These are phyloP conservation scores for Pristionchus exspectatus DNA, from an alignment of 2,888 invertebrate genomes.

Conservation along the genomic window DNA sequence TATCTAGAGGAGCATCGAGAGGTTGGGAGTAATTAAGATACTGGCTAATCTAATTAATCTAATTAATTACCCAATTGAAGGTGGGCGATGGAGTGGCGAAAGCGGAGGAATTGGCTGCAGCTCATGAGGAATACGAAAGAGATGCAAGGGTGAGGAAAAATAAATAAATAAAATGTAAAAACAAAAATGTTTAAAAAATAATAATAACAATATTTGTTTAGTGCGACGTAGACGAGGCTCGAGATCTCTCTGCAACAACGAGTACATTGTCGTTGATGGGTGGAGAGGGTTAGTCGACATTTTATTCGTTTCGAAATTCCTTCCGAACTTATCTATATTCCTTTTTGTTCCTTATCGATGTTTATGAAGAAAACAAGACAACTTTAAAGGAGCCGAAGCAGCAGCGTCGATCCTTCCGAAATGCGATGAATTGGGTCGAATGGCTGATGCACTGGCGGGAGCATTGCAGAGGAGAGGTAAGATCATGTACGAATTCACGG, in stretches of 20 bases:
- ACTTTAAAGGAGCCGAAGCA: conserved; percentile 76
- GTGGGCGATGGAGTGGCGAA: conserved; percentile 77
- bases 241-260: conserved; percentile 1
- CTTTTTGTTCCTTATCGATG: background rate
- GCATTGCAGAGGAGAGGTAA: conserved; percentile 83
- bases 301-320: background rate
- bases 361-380: background rate
- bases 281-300: conserved; percentile 17
- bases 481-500: too few species aligned
- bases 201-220: background rate
- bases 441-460: conserved; percentile 89
- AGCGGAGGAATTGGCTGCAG: conserved; percentile 79
- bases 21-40: conserved; percentile 59
- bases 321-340: background rate
- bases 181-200: background rate
- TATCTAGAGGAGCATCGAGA: conserved; percentile 80
- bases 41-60: background rate
- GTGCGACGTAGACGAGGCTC: conserved; percentile 36
- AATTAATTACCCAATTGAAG: conserved; percentile 11
- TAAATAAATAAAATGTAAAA: background rate
- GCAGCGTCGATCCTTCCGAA: conserved; percentile 87
- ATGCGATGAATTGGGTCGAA: conserved; percentile 92
- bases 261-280: conserved; percentile 26
- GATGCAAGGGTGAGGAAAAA: conserved; percentile 65
- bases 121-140: conserved; percentile 79